Evolutionary conservation across 1,140 invertebrate species (phyloP), one percentile per base, ranked within the genome.

Genomic region (Hetaerina americana): DNA sequence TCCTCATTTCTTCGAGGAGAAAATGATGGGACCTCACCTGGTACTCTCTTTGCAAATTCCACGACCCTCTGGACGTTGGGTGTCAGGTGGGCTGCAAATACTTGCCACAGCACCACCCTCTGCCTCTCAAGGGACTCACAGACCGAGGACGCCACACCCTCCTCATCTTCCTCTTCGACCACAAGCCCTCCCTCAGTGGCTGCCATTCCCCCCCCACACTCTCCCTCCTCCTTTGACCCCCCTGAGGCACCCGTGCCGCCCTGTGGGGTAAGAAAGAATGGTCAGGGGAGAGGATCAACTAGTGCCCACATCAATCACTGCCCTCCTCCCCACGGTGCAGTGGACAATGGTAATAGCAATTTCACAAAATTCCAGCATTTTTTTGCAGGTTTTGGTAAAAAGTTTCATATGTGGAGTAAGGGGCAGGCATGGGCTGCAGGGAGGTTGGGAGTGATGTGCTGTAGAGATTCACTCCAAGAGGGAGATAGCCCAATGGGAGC

Each of bases 21-120:
- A n/a, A n/a, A n/a, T n/a, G n/a, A n/a, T 57, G 22, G 40, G 15
- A 18, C 2, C 76, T 75, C 76, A 84, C 83, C 92, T 40, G 94
- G 94, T 73, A 96, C 89, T 77, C 91, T 85, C 82, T 97, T 97
- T 25, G 94, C 94, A 80, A 96, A 96, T 79, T 96, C 94, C 5
- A 97, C 95, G 74, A 96, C 91, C 79, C 91, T 88, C 77, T 95
- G 93, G 15, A 97, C 93, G 66, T 89, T 90, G 0, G 93, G 93
- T 3, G 92, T 92, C 72, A 94, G 87, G 69, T 89, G 88, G 25
- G 86, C 82, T 18, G 91, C 90, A 75, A 93, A 87, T 75, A 92
- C 89, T 79, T 91, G 89, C 77, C 77, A 79, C 26, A 79, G 74
- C 77, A 75, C 24, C 75, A 89, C 86, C 73, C 88, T 85, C 75